Conservation (phyloP, 2,797 vertebrate species). For the Argentina silus region DNA sequence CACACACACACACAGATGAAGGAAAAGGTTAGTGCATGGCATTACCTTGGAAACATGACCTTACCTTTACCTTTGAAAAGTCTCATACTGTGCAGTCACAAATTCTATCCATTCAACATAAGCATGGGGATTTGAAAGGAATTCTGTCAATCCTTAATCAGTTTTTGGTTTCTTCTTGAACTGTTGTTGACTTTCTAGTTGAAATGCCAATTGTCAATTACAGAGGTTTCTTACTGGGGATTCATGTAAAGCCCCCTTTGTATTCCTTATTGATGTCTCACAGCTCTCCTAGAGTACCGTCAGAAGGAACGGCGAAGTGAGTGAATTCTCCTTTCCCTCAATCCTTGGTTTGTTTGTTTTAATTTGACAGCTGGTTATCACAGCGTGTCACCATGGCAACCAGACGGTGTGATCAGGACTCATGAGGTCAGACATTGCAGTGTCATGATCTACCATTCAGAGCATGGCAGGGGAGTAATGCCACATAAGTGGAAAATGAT, state of each 20-base stretch:
- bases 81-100: background rate
- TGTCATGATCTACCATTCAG: background rate
- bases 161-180: too few species aligned
- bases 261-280: constrained; percentile 18
- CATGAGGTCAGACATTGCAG: background rate
- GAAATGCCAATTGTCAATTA: too few species aligned
- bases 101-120: background rate
- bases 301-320: constrained; percentile 25
- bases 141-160: too few species aligned
- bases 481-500: background rate
- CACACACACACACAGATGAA: background rate
- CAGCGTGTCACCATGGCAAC: constrained; percentile 23
- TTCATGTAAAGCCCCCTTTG: background rate
- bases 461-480: background rate
- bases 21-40: background rate
- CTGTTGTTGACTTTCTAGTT: too few species aligned
- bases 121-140: background rate
- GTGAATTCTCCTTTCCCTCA: constrained; percentile 18
- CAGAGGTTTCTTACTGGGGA: too few species aligned
- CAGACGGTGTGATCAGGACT: constrained; percentile 6
- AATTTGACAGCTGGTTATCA: constrained; percentile 27
- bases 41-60: background rate
- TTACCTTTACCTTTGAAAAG: background rate
- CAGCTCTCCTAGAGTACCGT: background rate
- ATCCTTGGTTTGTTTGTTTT: constrained; percentile 32